A percentile compares a stretch with the other conserved stretches of the same genome.
Evolutionary conservation across 1,140 invertebrate genomes (phyloP).

Genomic region (Phymorhynchus buccinoides): DNA sequence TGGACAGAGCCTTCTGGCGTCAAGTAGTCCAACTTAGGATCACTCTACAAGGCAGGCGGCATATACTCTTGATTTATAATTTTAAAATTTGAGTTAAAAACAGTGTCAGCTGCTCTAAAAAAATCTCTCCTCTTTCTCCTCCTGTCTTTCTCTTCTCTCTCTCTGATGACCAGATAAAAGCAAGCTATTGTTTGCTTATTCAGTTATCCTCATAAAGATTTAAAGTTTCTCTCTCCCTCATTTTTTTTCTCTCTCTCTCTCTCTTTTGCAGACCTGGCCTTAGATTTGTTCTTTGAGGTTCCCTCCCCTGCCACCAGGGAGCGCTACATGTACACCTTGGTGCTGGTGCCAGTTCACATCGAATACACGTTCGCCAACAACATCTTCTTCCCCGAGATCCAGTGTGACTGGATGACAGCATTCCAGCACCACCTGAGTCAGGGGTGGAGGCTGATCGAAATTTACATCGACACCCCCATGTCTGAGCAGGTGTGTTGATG

Average conservation of each 20-base stretch:
- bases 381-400: slow-evolving; percentile 1
- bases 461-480: slow-evolving; percentile 19
- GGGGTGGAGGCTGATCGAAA: slow-evolving; percentile 17
- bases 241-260: neutral
- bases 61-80: too few species aligned
- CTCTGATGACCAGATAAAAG: neutral
- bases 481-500: neutral
- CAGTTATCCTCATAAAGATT: neutral
- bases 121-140: neutral
- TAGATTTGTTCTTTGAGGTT: slow-evolving; percentile 24
- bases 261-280: neutral
- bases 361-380: neutral
- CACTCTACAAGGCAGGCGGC: too few species aligned
- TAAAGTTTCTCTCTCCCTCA: neutral
- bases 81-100: too few species aligned
- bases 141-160: neutral
- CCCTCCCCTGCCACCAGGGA: neutral
- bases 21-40: too few species aligned
- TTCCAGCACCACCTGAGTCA: neutral
- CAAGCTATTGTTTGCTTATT: neutral
- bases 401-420: slow-evolving; percentile 6
- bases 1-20: too few species aligned
- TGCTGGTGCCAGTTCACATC: neutral
- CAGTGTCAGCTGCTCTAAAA: too few species aligned
- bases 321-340: slow-evolving; percentile 9